Evolutionary conservation across 1,140 invertebrate genomes (phyloP).

Genomic region (Probaryconus sp.): DNA sequence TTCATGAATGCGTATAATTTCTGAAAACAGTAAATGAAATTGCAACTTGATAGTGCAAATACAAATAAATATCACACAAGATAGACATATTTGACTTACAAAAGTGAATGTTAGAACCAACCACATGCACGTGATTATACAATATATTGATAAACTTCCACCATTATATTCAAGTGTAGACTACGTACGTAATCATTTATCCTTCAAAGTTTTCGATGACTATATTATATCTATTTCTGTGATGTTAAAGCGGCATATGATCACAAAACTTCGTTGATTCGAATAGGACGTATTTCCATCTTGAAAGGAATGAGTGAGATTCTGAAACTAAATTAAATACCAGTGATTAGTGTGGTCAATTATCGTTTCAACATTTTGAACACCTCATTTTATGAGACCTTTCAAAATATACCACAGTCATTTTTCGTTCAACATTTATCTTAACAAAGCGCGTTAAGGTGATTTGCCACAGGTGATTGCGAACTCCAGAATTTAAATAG

Average conservation of each 20-base stretch:
- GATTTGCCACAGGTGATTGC: no score
- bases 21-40: conserved; percentile 52
- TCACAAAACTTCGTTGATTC: conserved; percentile 65
- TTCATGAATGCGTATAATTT: no score
- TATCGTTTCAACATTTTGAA: conserved; percentile 1
- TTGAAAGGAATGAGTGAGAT: conserved; percentile 64
- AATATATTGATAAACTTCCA: conserved; percentile 62
- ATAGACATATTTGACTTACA: conserved; percentile 61
- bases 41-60: conserved; percentile 55
- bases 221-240: conserved; percentile 65
- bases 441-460: no score
- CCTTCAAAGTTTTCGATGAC: conserved; percentile 63
- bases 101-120: conserved; percentile 61
- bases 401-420: background rate
- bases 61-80: conserved; percentile 60
- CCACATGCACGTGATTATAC: conserved; percentile 63
- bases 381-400: conserved; percentile 28
- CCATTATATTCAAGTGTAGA: conserved; percentile 62
- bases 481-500: no score
- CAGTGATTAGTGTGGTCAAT: conserved; percentile 54
- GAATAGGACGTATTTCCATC: conserved; percentile 64
- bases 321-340: conserved; percentile 65
- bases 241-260: conserved; percentile 63
- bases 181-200: conserved; percentile 64
- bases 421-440: no score